phyloP scores from a whole-genome alignment of 2,113 vertebrate genomes.

The Paramisgurnus dabryanus region DNA sequence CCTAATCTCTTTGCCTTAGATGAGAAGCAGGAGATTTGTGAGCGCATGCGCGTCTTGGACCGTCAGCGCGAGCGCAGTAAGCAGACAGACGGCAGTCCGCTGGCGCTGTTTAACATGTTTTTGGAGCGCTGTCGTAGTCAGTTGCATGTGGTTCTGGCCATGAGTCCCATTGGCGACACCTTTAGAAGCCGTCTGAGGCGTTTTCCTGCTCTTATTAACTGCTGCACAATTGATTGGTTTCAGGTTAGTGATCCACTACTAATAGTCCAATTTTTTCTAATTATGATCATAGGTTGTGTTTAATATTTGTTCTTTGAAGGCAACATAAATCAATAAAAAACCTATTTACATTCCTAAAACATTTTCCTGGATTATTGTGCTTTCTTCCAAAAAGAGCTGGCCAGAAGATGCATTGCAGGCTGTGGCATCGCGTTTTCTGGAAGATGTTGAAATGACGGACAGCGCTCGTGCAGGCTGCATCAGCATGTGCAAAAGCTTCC shows the following conservation, averaged over 20 bases:
- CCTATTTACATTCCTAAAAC: too few species aligned
- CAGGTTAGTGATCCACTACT: constrained; percentile 73
- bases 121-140: constrained; percentile 87
- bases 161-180: constrained; percentile 91
- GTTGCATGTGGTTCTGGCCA: constrained; percentile 86
- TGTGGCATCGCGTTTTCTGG: constrained; percentile 84
- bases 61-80: constrained; percentile 81
- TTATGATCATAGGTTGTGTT: not conserved
- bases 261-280: too few species aligned
- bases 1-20: constrained; percentile 87
- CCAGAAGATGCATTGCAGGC: constrained; percentile 89
- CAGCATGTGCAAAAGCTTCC: constrained; percentile 89
- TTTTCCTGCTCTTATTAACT: constrained; percentile 91
- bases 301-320: too few species aligned
- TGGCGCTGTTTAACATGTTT: constrained; percentile 91
- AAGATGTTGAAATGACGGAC: constrained; percentile 86
- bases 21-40: constrained; percentile 88
- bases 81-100: constrained; percentile 85
- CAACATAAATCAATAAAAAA: too few species aligned
- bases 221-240: constrained; percentile 95
- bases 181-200: constrained; percentile 83
- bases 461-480: constrained; percentile 81
- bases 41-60: constrained; percentile 85
- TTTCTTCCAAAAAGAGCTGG: constrained; percentile 76
- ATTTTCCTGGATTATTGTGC: not conserved